These are phyloP conservation scores for Apostichopus californicus DNA, from an alignment of 35 echinoderm and acorn worm genomes.

Conservation along the genomic window DNA sequence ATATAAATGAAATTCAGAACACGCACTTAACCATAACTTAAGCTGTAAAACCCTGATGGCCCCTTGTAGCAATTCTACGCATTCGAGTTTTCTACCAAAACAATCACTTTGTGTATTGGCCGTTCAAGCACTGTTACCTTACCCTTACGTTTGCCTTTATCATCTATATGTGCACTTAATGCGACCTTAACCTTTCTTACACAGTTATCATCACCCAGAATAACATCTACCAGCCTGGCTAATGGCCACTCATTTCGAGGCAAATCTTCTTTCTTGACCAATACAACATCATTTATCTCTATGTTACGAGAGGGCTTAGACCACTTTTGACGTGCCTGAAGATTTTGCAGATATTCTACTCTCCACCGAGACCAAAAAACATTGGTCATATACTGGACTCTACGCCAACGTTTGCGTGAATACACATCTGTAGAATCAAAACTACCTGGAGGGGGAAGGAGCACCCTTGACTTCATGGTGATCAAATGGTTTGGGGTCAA, in stretches of 20 bases:
- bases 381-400: neutral
- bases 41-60: neutral
- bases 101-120: slow-evolving; percentile 63
- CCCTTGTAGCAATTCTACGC: neutral
- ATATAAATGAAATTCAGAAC: too few relatives aligned
- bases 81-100: slow-evolving; percentile 42
- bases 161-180: slow-evolving; percentile 31
- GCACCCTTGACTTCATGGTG: neutral
- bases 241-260: slow-evolving; percentile 63
- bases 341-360: slow-evolving; percentile 66
- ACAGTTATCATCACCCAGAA: slow-evolving; percentile 27
- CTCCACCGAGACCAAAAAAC: slow-evolving; percentile 71
- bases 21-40: too few relatives aligned
- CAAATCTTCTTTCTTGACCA: slow-evolving; percentile 55
- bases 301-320: neutral
- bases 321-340: slow-evolving; percentile 70
- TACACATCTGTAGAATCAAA: neutral
- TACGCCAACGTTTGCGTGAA: neutral
- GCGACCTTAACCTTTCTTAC: slow-evolving; percentile 61
- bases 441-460: neutral
- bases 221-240: slow-evolving; percentile 42
- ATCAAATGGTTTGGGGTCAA: slow-evolving; percentile 75
- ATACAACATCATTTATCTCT: slow-evolving; percentile 54
- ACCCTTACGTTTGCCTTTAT: slow-evolving; percentile 26
- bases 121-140: slow-evolving; percentile 30